Conservation (phyloP, 2,888 invertebrate genomes). For the Eupeodes luniger region DNA sequence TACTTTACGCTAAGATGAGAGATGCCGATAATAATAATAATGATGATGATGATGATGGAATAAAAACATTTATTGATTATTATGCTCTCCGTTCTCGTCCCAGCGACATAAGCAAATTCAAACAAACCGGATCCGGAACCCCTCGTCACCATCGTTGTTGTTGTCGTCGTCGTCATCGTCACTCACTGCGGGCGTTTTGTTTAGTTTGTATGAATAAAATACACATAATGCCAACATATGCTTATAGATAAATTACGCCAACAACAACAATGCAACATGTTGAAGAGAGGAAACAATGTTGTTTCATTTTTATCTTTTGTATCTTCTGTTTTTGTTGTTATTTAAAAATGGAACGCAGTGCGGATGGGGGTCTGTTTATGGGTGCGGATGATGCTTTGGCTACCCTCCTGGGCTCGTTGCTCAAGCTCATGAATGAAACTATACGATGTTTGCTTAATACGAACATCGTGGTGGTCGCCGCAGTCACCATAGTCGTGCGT, state of each 20-base stretch:
- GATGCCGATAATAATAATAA: constrained; percentile 58
- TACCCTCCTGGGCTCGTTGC: constrained; percentile 11
- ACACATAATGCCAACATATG: neutral
- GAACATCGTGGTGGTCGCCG: constrained; percentile 15
- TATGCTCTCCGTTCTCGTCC: constrained; percentile 46
- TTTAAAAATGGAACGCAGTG: neutral
- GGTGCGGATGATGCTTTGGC: neutral
- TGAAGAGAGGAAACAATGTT: constrained; percentile 7
- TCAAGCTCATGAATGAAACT: constrained; percentile 49
- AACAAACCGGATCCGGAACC: constrained; percentile 40
- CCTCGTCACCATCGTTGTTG: neutral
- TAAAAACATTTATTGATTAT: constrained; percentile 75
- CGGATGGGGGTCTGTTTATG: neutral
- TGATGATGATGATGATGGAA: constrained; percentile 60
- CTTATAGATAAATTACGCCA: neutral
- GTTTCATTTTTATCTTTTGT: neutral
- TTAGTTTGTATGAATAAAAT: constrained; percentile 27
- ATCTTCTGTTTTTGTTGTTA: neutral
- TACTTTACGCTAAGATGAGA: constrained; percentile 28
- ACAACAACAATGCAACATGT: constrained; percentile 29
- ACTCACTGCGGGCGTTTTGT: constrained; percentile 18
- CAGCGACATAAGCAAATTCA: constrained; percentile 55
- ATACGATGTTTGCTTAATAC: constrained; percentile 60
- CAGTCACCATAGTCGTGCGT: too few species aligned
- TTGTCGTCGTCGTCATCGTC: neutral